Evolutionary conservation across 2,888 invertebrate species (phyloP).

Genomic region (Electrophaes corylata): DNA sequence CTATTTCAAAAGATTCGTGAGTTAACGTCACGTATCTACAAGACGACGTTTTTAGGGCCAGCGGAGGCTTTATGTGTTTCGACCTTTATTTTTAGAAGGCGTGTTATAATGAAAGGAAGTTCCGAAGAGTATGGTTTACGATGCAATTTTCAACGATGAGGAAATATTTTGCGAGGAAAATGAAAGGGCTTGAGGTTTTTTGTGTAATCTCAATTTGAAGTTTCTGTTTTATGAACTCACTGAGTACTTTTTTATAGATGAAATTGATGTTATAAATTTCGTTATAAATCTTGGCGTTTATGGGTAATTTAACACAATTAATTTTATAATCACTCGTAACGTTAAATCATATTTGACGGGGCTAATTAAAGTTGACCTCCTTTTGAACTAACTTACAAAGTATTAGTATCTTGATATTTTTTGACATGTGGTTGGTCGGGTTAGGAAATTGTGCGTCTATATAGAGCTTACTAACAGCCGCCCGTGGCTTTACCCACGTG

Average conservation of each 20-base stretch:
- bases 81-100: constrained; percentile 37
- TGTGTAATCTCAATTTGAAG: constrained; percentile 19
- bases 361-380: constrained; percentile 39
- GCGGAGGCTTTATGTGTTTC: constrained; percentile 49
- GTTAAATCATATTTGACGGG: constrained; percentile 40
- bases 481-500: no score
- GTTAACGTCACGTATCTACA: constrained; percentile 52
- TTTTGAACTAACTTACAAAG: not conserved
- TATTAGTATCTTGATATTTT: constrained; percentile 2
- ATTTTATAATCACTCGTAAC: constrained; percentile 45
- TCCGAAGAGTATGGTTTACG: constrained; percentile 30
- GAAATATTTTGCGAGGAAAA: constrained; percentile 26
- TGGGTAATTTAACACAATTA: constrained; percentile 48
- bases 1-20: constrained; percentile 29
- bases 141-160: constrained; percentile 31
- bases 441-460: not conserved
- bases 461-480: no score
- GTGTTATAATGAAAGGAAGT: constrained; percentile 33
- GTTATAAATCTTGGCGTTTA: constrained; percentile 31
- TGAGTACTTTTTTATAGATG: not conserved
- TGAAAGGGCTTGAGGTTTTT: constrained; percentile 25
- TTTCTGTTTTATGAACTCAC: constrained; percentile 19
- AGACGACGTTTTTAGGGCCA: constrained; percentile 54
- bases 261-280: not conserved
- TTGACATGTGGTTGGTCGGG: not conserved